These are phyloP conservation scores for Podilymbus podiceps DNA, from an alignment of 2,113 vertebrate genomes.

Conservation along the genomic window DNA sequence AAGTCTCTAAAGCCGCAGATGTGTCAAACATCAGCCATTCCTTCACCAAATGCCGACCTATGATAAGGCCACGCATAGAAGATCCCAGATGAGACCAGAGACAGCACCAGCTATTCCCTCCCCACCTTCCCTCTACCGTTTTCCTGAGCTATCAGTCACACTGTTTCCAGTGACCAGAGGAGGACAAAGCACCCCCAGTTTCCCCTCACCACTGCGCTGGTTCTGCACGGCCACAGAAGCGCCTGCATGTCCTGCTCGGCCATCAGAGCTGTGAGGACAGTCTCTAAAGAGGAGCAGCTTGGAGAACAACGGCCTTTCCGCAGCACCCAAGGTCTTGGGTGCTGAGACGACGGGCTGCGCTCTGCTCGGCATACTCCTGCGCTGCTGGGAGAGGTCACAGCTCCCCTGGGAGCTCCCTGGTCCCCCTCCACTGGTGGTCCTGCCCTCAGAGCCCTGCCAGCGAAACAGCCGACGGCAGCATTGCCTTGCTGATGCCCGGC, in stretches of 20 bases:
- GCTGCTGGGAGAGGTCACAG: neutral
- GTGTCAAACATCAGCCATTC: neutral
- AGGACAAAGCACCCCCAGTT: neutral
- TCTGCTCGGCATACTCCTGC: neutral
- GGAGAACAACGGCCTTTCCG: accelerated
- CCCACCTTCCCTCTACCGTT: neutral
- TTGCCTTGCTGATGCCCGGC: neutral
- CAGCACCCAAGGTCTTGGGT: neutral
- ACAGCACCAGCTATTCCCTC: neutral
- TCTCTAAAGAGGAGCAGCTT: neutral
- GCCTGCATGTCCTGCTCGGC: neutral
- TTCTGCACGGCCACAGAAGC: neutral
- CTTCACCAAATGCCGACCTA: neutral
- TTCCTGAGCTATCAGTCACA: neutral
- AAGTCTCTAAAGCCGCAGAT: neutral
- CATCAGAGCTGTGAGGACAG: neutral
- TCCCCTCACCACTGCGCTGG: neutral
- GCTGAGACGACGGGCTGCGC: accelerated
- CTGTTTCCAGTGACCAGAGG: neutral
- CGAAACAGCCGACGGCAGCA: neutral
- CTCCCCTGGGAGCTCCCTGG: neutral
- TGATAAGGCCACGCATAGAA: accelerated
- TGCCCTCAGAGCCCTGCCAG: neutral
- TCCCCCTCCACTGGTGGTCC: neutral
- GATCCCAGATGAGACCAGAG: neutral